These are phyloP conservation scores for Leucosticte australis DNA, from an alignment of 2,113 vertebrate species.

Conservation along the genomic window DNA sequence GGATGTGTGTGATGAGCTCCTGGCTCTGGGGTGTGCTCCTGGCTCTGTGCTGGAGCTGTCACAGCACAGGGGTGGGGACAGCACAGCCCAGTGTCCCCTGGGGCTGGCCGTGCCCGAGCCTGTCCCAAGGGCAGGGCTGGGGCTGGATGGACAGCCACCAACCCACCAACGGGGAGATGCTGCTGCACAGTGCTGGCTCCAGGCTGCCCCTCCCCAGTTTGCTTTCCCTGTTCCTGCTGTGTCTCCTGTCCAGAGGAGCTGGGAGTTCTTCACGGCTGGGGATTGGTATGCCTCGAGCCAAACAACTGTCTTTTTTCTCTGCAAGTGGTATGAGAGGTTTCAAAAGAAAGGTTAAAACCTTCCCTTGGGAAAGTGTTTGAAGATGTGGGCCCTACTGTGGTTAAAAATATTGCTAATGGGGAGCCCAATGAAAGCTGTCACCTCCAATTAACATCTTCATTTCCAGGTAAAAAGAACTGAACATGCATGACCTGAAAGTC, in stretches of 20 bases:
- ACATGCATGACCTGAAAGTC: slow-evolving; percentile 2
- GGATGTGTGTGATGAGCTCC: fast-evolving
- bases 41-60: fast-evolving
- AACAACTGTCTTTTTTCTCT: neutral
- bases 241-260: neutral
- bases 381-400: slow-evolving; percentile 6
- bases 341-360: slow-evolving; percentile 48
- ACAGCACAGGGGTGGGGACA: fast-evolving
- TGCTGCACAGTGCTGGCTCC: fast-evolving
- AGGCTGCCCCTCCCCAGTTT: fast-evolving
- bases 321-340: neutral
- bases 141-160: neutral
- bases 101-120: fast-evolving
- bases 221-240: neutral
- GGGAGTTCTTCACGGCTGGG: fast-evolving
- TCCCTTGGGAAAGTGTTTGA: slow-evolving; percentile 38
- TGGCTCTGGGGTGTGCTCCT: fast-evolving
- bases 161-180: fast-evolving
- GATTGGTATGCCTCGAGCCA: fast-evolving
- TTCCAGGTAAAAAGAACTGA: slow-evolving; percentile 51
- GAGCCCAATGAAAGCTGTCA: slow-evolving; percentile 36
- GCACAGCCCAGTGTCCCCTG: neutral
- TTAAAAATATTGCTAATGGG: slow-evolving; percentile 43
- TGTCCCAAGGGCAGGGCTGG: fast-evolving
- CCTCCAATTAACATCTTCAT: slow-evolving; percentile 56